phyloP scores from a whole-genome alignment of 2,888 invertebrate genomes.

The Thalpophila matura region DNA sequence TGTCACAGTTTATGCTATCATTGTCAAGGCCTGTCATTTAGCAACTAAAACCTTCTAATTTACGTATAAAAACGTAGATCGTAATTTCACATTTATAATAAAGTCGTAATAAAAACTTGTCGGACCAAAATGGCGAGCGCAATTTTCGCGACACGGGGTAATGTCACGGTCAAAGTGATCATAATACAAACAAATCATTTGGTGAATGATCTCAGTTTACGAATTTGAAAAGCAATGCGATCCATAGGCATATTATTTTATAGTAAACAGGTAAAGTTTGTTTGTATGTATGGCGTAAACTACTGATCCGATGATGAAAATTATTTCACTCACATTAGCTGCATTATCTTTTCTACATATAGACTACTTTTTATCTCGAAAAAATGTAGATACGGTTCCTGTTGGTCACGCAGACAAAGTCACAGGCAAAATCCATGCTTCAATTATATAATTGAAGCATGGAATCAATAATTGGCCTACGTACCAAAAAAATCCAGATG shows the following conservation, averaged over 20 bases:
- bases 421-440: too few species aligned
- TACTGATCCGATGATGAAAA: too few species aligned
- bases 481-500: too few species aligned
- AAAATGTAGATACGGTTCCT: too few species aligned
- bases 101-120: constrained; percentile 14
- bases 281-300: too few species aligned
- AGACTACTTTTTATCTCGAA: too few species aligned
- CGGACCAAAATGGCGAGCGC: neutral
- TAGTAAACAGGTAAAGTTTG: constrained; percentile 3
- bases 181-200: constrained; percentile 43
- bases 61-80: constrained; percentile 1
- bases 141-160: constrained; percentile 36
- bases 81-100: neutral
- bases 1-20: constrained; percentile 4
- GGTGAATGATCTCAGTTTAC: constrained; percentile 27
- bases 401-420: too few species aligned
- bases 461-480: too few species aligned
- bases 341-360: too few species aligned
- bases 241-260: too few species aligned
- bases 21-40: constrained; percentile 33
- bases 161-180: constrained; percentile 63
- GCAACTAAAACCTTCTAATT: constrained; percentile 15
- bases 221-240: constrained; percentile 13
- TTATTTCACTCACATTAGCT: too few species aligned
- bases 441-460: too few species aligned